phyloP scores from a whole-genome alignment of 2,888 invertebrate genomes.

The Ametastegia equiseti region DNA sequence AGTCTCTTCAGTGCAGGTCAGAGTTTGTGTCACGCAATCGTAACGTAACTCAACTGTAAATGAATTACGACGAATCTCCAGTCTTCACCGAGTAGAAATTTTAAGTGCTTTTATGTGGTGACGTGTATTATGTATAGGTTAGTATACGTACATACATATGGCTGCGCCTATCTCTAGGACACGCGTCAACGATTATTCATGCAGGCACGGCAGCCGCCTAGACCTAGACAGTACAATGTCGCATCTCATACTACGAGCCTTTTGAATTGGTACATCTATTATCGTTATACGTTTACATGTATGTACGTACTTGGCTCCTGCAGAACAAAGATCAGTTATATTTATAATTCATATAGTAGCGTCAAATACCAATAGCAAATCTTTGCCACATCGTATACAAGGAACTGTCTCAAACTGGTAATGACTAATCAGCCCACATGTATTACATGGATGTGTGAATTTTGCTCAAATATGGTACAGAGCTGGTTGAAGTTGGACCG shows the following conservation, averaged over 20 bases:
- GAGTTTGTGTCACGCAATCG: not conserved
- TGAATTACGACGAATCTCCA: not conserved
- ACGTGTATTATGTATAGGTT: not conserved
- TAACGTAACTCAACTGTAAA: not conserved
- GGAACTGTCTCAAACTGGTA: not conserved
- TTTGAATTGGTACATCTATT: not conserved
- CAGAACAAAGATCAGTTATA: not conserved
- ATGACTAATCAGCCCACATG: not conserved
- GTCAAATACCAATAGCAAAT: not conserved
- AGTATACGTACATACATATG: not conserved
- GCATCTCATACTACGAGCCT: slow-evolving; percentile 2
- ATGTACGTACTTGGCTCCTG: not conserved
- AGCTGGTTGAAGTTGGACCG: not conserved
- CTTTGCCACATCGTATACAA: not conserved
- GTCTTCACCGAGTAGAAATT: not conserved
- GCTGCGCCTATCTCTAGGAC: slow-evolving; percentile 22
- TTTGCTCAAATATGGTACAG: not conserved
- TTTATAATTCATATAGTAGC: not conserved
- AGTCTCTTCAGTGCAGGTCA: slow-evolving; percentile 7
- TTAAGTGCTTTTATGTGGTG: slow-evolving; percentile 6
- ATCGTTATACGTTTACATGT: not conserved
- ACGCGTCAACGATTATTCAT: slow-evolving; percentile 42
- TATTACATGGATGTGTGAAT: not conserved
- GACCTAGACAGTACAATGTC: slow-evolving; percentile 13
- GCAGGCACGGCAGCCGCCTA: slow-evolving; percentile 22